Evolutionary conservation across 2,113 vertebrate genomes (phyloP).

Genomic region (Plecturocebus donacophilus): DNA sequence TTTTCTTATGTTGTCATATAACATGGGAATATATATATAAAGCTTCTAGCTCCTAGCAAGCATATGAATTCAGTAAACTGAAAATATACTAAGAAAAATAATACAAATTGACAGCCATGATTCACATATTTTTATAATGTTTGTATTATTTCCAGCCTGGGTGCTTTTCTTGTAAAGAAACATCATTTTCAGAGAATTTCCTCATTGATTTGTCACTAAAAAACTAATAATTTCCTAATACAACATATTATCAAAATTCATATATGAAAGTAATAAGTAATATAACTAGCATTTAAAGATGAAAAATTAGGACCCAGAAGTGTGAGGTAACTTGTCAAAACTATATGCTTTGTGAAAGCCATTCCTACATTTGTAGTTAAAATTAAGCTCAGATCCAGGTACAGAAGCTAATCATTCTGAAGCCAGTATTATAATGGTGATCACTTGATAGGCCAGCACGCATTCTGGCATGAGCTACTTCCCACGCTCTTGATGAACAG

Average conservation of each 20-base stretch:
- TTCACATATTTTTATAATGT: background rate
- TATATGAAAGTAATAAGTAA: background rate
- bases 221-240: background rate
- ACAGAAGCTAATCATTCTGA: background rate
- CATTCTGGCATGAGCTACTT: background rate
- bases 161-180: background rate
- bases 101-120: background rate
- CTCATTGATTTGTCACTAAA: background rate
- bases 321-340: background rate
- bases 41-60: background rate
- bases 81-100: background rate
- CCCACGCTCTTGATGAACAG: background rate
- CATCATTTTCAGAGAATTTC: background rate
- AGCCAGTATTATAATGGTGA: background rate
- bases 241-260: background rate
- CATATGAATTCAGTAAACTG: background rate
- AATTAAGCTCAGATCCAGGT: background rate
- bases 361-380: background rate
- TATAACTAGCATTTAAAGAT: background rate
- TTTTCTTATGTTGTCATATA: background rate
- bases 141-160: background rate
- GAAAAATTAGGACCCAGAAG: background rate
- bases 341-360: background rate
- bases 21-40: background rate
- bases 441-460: background rate